Evolutionary conservation across 2,113 vertebrate genomes (phyloP).

Genomic region (Scytalopus superciliaris): DNA sequence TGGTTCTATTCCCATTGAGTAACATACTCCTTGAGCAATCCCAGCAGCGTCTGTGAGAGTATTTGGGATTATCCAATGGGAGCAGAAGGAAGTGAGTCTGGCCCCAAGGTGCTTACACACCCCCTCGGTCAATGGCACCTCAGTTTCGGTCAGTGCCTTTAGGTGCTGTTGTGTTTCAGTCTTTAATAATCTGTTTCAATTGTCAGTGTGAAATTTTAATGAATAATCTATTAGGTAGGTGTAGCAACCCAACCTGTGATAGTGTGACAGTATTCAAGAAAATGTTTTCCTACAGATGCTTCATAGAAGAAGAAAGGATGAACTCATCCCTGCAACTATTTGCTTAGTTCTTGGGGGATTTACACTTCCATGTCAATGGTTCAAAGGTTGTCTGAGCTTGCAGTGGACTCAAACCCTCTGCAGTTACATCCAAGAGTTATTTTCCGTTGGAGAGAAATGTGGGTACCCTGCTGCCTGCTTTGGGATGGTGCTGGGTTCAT

Average conservation of each 20-base stretch:
- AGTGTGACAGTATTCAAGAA: neutral
- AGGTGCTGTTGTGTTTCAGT: slow-evolving; percentile 18
- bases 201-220: slow-evolving; percentile 15
- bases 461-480: neutral
- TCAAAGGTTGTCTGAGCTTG: slow-evolving; percentile 23
- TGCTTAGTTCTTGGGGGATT: slow-evolving; percentile 22
- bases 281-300: neutral
- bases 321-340: slow-evolving; percentile 20
- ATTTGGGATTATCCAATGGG: slow-evolving; percentile 43
- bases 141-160: slow-evolving; percentile 33
- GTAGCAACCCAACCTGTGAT: slow-evolving; percentile 6
- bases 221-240: neutral
- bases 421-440: neutral
- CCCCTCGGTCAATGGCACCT: neutral
- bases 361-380: neutral
- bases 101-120: slow-evolving; percentile 41
- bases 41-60: neutral
- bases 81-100: slow-evolving; percentile 40
- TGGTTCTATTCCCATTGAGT: slow-evolving; percentile 36
- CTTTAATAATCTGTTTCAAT: slow-evolving; percentile 50
- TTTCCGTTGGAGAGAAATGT: neutral
- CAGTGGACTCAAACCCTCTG: neutral
- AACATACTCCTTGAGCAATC: slow-evolving; percentile 53
- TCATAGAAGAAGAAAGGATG: slow-evolving; percentile 36
- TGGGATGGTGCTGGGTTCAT: neutral